Evolutionary conservation across 2,797 vertebrate genomes (phyloP).

Genomic region (Chelon labrosus): DNA sequence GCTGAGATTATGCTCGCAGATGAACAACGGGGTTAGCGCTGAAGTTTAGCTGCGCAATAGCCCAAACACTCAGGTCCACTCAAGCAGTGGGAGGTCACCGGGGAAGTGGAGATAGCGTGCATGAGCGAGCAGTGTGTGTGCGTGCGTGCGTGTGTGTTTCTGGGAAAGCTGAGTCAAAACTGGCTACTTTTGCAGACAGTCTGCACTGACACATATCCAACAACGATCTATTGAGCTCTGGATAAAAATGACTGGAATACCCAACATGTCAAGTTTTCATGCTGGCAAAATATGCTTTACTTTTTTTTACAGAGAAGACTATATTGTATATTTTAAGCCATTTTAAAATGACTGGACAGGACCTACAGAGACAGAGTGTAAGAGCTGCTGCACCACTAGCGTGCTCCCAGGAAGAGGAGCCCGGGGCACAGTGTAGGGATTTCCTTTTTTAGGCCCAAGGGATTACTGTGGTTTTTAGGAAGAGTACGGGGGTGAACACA

Average conservation of each 20-base stretch:
- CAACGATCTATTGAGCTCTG: neutral
- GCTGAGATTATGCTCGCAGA: conserved; percentile 34
- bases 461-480: conserved; percentile 67
- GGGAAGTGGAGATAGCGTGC: conserved; percentile 21
- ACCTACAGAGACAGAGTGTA: conserved; percentile 10
- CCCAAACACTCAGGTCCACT: conserved; percentile 21
- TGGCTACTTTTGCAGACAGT: conserved; percentile 12
- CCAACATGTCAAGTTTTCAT: conserved; percentile 15
- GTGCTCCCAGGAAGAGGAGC: conserved; percentile 52
- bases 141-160: conserved; percentile 38
- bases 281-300: neutral
- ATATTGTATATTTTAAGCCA: conserved; percentile 19
- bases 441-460: conserved; percentile 69
- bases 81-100: conserved; percentile 37
- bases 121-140: conserved; percentile 38
- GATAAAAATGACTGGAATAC: conserved; percentile 3
- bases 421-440: conserved; percentile 53
- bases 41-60: conserved; percentile 42
- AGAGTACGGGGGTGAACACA: conserved; percentile 34
- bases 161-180: conserved; percentile 31
- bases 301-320: neutral
- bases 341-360: conserved; percentile 19
- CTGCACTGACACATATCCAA: conserved; percentile 24
- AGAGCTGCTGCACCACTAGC: conserved; percentile 27
- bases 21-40: conserved; percentile 31